Percentiles rank a stretch among this genome's conserved stretches.
phyloP scores from a whole-genome alignment of 2,113 vertebrate genomes.

The Vicugna pacos region DNA sequence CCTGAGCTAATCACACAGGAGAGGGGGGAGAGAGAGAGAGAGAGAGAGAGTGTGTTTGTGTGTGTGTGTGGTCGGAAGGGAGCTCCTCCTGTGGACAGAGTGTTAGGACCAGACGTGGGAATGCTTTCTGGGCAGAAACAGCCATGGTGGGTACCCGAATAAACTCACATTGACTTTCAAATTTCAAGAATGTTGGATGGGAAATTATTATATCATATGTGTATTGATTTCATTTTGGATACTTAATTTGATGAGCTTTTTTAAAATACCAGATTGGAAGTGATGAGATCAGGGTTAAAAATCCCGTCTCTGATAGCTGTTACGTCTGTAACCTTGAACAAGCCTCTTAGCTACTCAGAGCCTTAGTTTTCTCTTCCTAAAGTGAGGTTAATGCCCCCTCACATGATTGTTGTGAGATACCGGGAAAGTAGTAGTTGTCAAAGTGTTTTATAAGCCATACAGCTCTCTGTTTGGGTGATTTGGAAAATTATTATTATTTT shows the following conservation, averaged over 20 bases:
- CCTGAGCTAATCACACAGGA: not conserved
- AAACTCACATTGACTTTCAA: not conserved
- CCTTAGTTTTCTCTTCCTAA: not conserved
- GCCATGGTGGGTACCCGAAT: not conserved
- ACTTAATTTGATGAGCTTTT: slow-evolving; percentile 34
- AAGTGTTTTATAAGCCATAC: not conserved
- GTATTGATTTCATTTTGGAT: slow-evolving; percentile 26
- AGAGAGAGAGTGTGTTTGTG: not conserved
- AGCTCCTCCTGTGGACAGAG: not conserved
- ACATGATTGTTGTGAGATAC: not conserved
- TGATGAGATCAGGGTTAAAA: not conserved
- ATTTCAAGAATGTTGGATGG: not conserved
- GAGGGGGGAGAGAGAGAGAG: too few species aligned
- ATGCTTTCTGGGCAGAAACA: not conserved
- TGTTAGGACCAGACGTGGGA: not conserved
- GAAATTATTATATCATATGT: not conserved
- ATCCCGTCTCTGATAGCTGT: not conserved
- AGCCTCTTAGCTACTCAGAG: not conserved
- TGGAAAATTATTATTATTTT: slow-evolving; percentile 13
- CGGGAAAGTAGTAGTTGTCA: not conserved
- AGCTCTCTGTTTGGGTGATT: not conserved
- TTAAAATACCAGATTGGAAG: slow-evolving; percentile 26
- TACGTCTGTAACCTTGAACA: not conserved
- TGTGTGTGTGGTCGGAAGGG: not conserved
- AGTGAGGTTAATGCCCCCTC: not conserved